Percentiles rank a stretch among this genome's conserved stretches.
These are phyloP conservation scores for Charaxes varanes DNA, from an alignment of 1,140 invertebrate genomes.

Conservation along the genomic window DNA sequence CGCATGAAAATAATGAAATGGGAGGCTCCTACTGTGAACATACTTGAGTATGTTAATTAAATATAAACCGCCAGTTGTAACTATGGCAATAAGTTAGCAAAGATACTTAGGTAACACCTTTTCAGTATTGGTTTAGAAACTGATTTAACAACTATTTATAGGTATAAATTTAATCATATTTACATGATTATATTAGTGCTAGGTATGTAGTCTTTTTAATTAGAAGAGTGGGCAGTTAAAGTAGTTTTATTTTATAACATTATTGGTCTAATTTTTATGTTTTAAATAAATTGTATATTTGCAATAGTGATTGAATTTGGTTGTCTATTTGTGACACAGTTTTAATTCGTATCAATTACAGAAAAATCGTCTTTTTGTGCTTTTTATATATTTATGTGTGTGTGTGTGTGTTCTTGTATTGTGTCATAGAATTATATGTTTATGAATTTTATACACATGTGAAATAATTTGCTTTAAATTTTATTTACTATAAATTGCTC, in stretches of 20 bases:
- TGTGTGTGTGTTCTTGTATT: slow-evolving; percentile 23
- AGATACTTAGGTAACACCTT: slow-evolving; percentile 60
- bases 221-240: slow-evolving; percentile 24
- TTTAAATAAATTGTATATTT: no score
- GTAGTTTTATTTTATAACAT: slow-evolving; percentile 12
- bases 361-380: slow-evolving; percentile 15
- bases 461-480: slow-evolving; percentile 2
- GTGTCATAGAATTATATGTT: slow-evolving; percentile 18
- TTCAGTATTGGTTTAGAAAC: slow-evolving; percentile 66
- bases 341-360: background rate
- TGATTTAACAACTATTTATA: slow-evolving; percentile 53
- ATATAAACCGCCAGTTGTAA: slow-evolving; percentile 34
- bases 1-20: slow-evolving; percentile 19
- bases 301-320: slow-evolving; percentile 6
- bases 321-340: background rate
- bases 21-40: background rate
- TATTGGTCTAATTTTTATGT: slow-evolving; percentile 8
- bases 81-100: slow-evolving; percentile 63
- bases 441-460: slow-evolving; percentile 1
- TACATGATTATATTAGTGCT: slow-evolving; percentile 60
- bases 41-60: slow-evolving; percentile 15
- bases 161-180: slow-evolving; percentile 59
- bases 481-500: slow-evolving; percentile 22
- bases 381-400: slow-evolving; percentile 22
- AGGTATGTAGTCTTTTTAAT: slow-evolving; percentile 50